Percentiles rank a stretch among this genome's conserved stretches.
Evolutionary conservation across 2,113 vertebrate genomes (phyloP).

Genomic region (Madoqua kirkii): DNA sequence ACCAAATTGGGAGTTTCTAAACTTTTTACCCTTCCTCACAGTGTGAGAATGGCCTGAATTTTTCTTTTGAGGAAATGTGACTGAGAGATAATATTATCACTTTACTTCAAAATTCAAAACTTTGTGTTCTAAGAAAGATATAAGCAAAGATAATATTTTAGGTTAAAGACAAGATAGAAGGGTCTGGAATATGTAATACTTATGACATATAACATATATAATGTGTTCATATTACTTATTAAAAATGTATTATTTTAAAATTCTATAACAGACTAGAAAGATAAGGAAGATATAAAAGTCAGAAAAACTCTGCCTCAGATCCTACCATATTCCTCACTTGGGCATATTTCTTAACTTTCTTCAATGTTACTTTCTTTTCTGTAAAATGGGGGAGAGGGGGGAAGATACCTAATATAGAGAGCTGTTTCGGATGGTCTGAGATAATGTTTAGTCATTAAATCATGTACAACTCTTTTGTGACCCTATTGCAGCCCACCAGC

Average conservation of each 20-base stretch:
- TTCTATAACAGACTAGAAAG: neutral
- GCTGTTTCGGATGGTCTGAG: neutral
- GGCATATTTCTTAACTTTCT: neutral
- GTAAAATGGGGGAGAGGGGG: neutral
- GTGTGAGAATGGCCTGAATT: neutral
- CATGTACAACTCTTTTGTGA: neutral
- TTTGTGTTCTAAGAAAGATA: neutral
- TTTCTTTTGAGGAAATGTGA: neutral
- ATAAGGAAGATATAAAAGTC: neutral
- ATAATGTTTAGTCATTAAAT: neutral
- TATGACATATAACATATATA: neutral
- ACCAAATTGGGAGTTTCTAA: neutral
- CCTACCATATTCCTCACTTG: neutral
- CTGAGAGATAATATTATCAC: neutral
- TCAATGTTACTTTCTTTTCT: neutral
- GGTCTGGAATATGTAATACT: neutral
- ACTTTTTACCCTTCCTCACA: neutral
- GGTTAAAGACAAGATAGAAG: neutral
- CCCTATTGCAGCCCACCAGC: neutral
- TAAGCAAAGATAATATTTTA: neutral
- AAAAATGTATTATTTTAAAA: neutral
- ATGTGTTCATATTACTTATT: neutral
- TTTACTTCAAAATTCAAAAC: neutral
- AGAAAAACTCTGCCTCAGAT: neutral
- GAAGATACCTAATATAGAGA: neutral